These are phyloP conservation scores for Clostera curtula DNA, from an alignment of 2,888 invertebrate species.

Conservation along the genomic window DNA sequence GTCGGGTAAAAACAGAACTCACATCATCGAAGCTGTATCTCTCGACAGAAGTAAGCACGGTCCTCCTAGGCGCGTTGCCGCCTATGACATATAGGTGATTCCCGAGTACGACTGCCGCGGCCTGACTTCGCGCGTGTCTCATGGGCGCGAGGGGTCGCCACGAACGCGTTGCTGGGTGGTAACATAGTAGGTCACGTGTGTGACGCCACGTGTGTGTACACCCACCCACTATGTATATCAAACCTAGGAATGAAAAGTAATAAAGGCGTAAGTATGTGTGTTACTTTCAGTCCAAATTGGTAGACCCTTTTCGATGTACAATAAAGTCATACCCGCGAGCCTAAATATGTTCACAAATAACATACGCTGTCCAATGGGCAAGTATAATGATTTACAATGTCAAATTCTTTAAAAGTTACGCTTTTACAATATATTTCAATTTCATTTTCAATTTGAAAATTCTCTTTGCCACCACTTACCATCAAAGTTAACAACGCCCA, in stretches of 20 bases:
- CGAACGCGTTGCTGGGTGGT: conserved; percentile 86
- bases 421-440: too few species aligned
- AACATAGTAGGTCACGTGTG: conserved; percentile 85
- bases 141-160: conserved; percentile 86
- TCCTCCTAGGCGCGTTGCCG: conserved; percentile 87
- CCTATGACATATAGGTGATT: conserved; percentile 91
- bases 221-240: conserved; percentile 94
- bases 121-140: conserved; percentile 88
- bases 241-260: conserved; percentile 63
- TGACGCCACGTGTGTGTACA: conserved; percentile 88
- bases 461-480: too few species aligned
- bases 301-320: too few species aligned
- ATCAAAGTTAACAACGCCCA: conserved; percentile 91
- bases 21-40: conserved; percentile 88
- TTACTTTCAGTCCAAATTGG: too few species aligned
- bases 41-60: conserved; percentile 88
- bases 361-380: too few species aligned
- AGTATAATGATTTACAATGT: too few species aligned
- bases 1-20: conserved; percentile 11
- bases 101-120: conserved; percentile 91
- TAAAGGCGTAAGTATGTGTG: conserved; percentile 1
- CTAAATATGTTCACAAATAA: too few species aligned
- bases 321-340: too few species aligned
- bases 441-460: too few species aligned
- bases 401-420: too few species aligned